phyloP scores from a whole-genome alignment of 2,888 invertebrate genomes.

The Hydroisotoma schaefferi region DNA sequence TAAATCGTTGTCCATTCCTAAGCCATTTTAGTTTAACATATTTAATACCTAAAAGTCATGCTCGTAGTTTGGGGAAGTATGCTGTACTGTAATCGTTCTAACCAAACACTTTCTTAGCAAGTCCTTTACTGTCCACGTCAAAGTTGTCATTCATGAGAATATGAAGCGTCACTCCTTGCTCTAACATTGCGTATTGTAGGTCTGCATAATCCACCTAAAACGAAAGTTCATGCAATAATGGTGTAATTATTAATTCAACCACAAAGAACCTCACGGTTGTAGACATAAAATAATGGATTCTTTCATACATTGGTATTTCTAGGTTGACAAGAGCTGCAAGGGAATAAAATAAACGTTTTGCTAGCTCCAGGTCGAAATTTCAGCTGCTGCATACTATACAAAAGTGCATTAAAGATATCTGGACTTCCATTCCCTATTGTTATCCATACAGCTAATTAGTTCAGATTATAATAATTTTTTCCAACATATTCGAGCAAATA shows the following conservation, averaged over 20 bases:
- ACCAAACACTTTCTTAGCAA: conserved; percentile 73
- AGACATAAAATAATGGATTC: no score
- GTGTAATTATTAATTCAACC: background rate
- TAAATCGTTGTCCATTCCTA: conserved; percentile 69
- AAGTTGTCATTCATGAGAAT: conserved; percentile 79
- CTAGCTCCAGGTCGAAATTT: conserved; percentile 79
- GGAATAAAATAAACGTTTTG: conserved; percentile 74
- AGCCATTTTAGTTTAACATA: background rate
- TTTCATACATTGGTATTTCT: conserved; percentile 65
- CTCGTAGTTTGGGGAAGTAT: background rate
- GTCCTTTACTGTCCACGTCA: conserved; percentile 67
- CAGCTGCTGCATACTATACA: conserved; percentile 63
- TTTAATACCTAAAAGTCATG: background rate
- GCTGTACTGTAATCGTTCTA: conserved; percentile 50
- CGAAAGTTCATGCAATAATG: no score
- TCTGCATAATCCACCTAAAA: conserved; percentile 66
- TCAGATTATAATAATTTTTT: background rate
- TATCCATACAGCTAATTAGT: background rate
- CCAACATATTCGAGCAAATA: background rate
- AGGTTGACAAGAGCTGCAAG: conserved; percentile 72
- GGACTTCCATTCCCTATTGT: conserved; percentile 57
- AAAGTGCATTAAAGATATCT: conserved; percentile 73
- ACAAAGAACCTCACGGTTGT: no score
- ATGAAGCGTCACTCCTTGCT: conserved; percentile 75
- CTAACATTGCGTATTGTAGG: conserved; percentile 73